These are phyloP conservation scores for Nesometra sesokonis DNA, from an alignment of 35 echinoderm and acorn worm genomes.

Conservation along the genomic window DNA sequence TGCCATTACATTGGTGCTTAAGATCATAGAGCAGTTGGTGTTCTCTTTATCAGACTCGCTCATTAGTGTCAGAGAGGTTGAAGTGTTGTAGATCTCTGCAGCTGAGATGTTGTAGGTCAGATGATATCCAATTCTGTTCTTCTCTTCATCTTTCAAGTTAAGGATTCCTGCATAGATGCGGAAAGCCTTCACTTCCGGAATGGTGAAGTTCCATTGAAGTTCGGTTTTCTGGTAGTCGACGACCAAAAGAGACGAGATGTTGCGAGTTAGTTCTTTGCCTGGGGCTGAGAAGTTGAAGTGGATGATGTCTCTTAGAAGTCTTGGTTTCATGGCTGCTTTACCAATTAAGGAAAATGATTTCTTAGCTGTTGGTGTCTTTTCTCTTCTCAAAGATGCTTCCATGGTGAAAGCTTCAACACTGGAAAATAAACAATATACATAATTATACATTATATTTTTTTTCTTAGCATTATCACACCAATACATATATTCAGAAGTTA, in stretches of 20 bases:
- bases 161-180: slow-evolving; percentile 67
- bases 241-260: slow-evolving; percentile 52
- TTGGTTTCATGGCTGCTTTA: background rate
- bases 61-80: slow-evolving; percentile 45
- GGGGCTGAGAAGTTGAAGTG: slow-evolving; percentile 84
- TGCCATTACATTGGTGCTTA: slow-evolving; percentile 56
- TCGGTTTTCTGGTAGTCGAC: slow-evolving; percentile 62
- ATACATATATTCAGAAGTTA: no score
- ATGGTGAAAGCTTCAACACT: background rate
- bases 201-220: slow-evolving; percentile 68
- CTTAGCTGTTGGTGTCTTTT: background rate
- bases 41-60: slow-evolving; percentile 20
- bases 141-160: slow-evolving; percentile 32
- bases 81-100: slow-evolving; percentile 38
- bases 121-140: slow-evolving; percentile 25
- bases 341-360: slow-evolving; percentile 28
- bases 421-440: no score
- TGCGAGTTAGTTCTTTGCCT: slow-evolving; percentile 59
- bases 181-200: slow-evolving; percentile 67
- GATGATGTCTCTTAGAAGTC: slow-evolving; percentile 61
- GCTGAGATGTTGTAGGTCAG: slow-evolving; percentile 63
- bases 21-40: slow-evolving; percentile 67
- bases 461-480: background rate
- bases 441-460: background rate
- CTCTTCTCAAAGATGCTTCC: background rate